Conservation (phyloP, 2,888 invertebrate species). For the Uloborus plumipes region DNA sequence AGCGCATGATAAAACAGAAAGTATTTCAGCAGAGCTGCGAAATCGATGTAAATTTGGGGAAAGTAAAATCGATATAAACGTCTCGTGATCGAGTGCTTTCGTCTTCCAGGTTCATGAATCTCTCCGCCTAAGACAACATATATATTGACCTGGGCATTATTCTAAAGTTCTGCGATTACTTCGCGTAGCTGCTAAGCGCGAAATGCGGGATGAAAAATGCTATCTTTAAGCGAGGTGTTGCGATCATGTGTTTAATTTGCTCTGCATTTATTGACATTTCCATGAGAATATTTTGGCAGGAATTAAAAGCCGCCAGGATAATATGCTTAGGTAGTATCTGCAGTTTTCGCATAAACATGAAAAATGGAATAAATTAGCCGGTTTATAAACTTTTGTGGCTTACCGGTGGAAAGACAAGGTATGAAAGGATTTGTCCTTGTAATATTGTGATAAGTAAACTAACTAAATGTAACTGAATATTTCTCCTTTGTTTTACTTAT, state of each 20-base stretch:
- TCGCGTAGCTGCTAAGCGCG: slow-evolving; percentile 17
- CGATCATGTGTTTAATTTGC: slow-evolving; percentile 35
- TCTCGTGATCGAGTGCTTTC: slow-evolving; percentile 29
- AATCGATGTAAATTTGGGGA: slow-evolving; percentile 45
- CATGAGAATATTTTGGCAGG: slow-evolving; percentile 3
- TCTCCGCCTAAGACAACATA: slow-evolving; percentile 26
- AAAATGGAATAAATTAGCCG: no score
- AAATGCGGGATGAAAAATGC: slow-evolving; percentile 20
- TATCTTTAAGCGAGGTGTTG: slow-evolving; percentile 7
- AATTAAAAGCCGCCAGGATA: background rate
- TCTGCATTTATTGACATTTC: slow-evolving; percentile 25
- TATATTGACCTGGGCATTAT: slow-evolving; percentile 42
- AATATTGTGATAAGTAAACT: no score
- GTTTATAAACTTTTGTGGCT: no score
- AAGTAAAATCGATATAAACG: slow-evolving; percentile 28
- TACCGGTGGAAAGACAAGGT: no score
- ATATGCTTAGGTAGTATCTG: no score
- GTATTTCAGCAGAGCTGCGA: slow-evolving; percentile 21
- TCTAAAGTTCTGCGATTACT: slow-evolving; percentile 17
- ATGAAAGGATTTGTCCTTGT: no score
- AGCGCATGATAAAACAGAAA: slow-evolving; percentile 14
- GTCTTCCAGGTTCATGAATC: slow-evolving; percentile 20
- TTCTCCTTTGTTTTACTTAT: no score
- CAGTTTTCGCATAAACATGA: no score
- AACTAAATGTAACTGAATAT: no score